Evolutionary conservation across 2,888 invertebrate genomes (phyloP), one percentile per base, ranked within the genome.

Genomic region (Thymelicus acteon): DNA sequence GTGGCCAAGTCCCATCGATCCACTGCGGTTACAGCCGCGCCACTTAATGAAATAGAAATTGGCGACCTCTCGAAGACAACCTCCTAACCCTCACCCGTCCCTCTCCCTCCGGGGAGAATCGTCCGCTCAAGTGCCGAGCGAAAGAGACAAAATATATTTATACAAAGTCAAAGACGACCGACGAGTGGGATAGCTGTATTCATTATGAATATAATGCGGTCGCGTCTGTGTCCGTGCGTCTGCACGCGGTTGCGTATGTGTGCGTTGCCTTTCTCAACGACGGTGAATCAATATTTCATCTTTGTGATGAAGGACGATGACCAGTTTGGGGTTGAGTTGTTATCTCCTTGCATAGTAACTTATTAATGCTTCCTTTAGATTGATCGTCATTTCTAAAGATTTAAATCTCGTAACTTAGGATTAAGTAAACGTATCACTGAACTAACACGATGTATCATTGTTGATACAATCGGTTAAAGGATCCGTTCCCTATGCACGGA

Each of bases 181-280:
- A 81, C 85, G 93, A 93, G 93, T 91, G 90, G 92, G 93, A 93
- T 89, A 89, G 93, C 92, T 91, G 90, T 93, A 93, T 92, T 92
- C 93, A 93, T 93, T 93, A 93, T 93, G 93, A 92, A 93, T 93
- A 93, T 93, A 93, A 93, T 92, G 92, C 87, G 90, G 92, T 92
- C 84, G 85, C 87, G 86, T 84, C 81, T 89, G 90, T 92, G 92
- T 92, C 90, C 86, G 92, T 91, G 91, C 87, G 89, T 90, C 82
- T 84, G 82, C 79, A 90, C 88, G 85, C 78, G 79, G 64, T 15
- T 58, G 78, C 71, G 74, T 73, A 79, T 78, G 82, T 78, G 82
- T 88, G 89, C 89, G 90, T 89, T 90, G 82, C 80, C 88, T 85
- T 82, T 87, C 90, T 88, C 87, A 85, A 88, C 85, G 82, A 86